Evolutionary conservation across 2,797 vertebrate species (phyloP).

Genomic region (Sebastes vulpes): DNA sequence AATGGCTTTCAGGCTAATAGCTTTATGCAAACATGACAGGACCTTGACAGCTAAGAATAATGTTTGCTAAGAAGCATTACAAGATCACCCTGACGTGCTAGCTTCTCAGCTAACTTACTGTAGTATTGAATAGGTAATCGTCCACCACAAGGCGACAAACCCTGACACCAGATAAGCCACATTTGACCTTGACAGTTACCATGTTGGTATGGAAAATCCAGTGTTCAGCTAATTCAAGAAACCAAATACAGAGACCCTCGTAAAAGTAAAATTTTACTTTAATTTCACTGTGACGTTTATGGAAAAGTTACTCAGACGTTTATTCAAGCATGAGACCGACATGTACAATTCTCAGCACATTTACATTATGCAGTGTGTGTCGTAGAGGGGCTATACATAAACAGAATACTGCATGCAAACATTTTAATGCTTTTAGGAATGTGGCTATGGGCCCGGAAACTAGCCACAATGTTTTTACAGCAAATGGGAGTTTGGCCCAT

Average conservation of each 20-base stretch:
- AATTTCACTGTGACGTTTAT: neutral
- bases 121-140: neutral
- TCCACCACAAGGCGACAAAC: neutral
- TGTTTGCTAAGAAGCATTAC: neutral
- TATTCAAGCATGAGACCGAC: neutral
- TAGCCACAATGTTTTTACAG: constrained; percentile 1
- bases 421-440: constrained; percentile 33
- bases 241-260: neutral
- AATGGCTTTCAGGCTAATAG: neutral
- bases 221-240: neutral
- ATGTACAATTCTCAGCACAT: neutral
- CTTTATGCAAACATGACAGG: constrained; percentile 1
- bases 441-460: constrained; percentile 23
- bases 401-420: constrained; percentile 24
- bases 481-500: neutral
- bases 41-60: neutral
- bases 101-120: neutral
- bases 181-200: neutral
- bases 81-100: neutral
- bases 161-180: neutral
- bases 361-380: neutral
- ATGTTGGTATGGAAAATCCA: neutral
- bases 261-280: neutral
- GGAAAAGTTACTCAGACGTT: neutral
- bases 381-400: neutral